Evolutionary conservation across 1,140 invertebrate species (phyloP), one percentile per base, ranked within the genome.

Genomic region (Zophobas morio): DNA sequence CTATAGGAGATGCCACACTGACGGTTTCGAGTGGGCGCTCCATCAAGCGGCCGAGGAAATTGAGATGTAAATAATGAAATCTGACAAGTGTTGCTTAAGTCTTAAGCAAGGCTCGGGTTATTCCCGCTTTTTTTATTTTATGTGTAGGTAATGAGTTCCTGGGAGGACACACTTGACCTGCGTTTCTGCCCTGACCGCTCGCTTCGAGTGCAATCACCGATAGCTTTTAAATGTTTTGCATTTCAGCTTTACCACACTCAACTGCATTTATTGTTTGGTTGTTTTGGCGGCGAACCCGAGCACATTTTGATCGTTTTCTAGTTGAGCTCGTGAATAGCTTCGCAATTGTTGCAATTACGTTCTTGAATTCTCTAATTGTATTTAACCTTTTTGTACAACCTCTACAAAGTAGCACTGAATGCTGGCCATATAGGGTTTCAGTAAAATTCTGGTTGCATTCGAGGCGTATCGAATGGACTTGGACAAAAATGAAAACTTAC

Each of bases 361-460:
- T 66, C 60, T 66, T 66, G 60, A 42, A 66, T 66, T 66, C 60
- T 20, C 35, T 66, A 66, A 66, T 66, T 66, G 60, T 42, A 42
- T 66, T 66, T 66, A 66, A 66, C 60, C 39, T 40, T 34, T 66
- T 66, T 42, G 39, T 66, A 42, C n/a, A 2, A 46, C 39, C 39
- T 39, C 39, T 40, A 3, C 56, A 66, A 63, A 63, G 5, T 63
- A 63, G 3, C n/a, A 51, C 6, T 51, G 49, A 63, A 66, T 66
- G 56, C 56, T 36, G 8, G 56, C 3, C 56, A 37, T 60, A 37
- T 60, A 60, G 32, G 33, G 33, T 37, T 60, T 60, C 1, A 8
- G 6, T 36, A 37, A 39, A 60, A 60, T 60, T 36, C 36, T 36
- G 56, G 35, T 36, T 60, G 56, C 56, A 60, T 60, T 56, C 54